These are phyloP conservation scores for Pagetopsis macropterus DNA, from an alignment of 2,797 vertebrate species.

Conservation along the genomic window DNA sequence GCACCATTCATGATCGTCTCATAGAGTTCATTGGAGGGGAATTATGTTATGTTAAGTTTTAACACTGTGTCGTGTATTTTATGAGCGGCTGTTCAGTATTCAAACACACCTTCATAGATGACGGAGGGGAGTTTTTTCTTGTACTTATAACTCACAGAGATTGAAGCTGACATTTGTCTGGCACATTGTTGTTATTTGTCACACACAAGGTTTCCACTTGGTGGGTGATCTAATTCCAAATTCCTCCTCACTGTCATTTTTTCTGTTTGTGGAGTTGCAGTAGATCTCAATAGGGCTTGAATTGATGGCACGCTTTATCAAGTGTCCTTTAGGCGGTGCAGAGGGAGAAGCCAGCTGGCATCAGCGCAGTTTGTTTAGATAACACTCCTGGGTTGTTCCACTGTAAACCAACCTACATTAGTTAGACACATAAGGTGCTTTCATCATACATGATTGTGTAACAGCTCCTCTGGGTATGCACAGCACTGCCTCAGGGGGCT, in stretches of 20 bases:
- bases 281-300: conserved; percentile 44
- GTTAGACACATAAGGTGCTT: conserved; percentile 55
- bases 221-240: conserved; percentile 51
- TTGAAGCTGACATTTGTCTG: conserved; percentile 42
- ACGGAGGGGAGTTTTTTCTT: conserved; percentile 14
- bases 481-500: conserved; percentile 16
- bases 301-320: conserved; percentile 57
- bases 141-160: conserved; percentile 31
- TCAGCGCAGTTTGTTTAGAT: conserved; percentile 67
- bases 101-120: conserved; percentile 16
- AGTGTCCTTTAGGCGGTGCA: conserved; percentile 64
- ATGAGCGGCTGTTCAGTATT: conserved; percentile 25
- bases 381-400: conserved; percentile 58
- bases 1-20: conserved; percentile 9
- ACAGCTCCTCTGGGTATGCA: conserved; percentile 26
- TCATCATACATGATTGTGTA: conserved; percentile 56
- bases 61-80: conserved; percentile 14
- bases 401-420: conserved; percentile 56
- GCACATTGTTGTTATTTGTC: conserved; percentile 36
- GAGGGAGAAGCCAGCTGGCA: conserved; percentile 72
- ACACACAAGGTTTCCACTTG: conserved; percentile 35
- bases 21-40: background rate
- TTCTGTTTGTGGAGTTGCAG: conserved; percentile 39
- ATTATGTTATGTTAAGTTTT: conserved; percentile 11
- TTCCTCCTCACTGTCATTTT: conserved; percentile 40